Conservation (phyloP, 2,797 vertebrate genomes). For the Centropyge bicolor region DNA sequence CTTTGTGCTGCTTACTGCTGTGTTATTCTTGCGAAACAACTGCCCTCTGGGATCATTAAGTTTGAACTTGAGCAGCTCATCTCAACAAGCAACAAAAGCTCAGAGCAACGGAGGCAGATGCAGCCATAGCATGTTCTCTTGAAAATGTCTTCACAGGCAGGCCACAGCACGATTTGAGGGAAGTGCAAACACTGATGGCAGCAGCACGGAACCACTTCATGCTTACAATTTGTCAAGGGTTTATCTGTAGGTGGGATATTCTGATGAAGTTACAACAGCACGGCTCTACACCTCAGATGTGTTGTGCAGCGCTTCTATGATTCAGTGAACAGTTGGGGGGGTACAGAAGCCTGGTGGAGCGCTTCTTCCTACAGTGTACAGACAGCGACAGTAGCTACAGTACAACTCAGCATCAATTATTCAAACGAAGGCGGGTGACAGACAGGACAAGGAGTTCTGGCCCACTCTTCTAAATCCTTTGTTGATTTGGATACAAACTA, state of each 20-base stretch:
- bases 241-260: conserved; percentile 13
- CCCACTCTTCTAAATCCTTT: neutral
- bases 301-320: neutral
- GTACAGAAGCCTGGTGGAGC: neutral
- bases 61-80: neutral
- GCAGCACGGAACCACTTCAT: conserved; percentile 5
- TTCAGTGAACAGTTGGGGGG: neutral
- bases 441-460: neutral
- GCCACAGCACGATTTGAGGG: conserved; percentile 45
- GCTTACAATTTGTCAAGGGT: neutral
- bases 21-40: too few relatives aligned
- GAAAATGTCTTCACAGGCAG: conserved; percentile 33
- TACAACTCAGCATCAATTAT: conserved; percentile 22
- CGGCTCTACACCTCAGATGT: neutral
- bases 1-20: too few relatives aligned
- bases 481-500: neutral
- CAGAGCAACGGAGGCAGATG: neutral
- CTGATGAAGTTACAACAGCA: conserved; percentile 3
- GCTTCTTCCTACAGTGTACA: neutral
- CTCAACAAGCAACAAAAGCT: neutral
- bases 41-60: too few relatives aligned
- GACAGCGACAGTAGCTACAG: neutral
- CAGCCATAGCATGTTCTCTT: conserved; percentile 8
- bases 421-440: neutral
- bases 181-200: conserved; percentile 43